Evolutionary conservation across 2,797 vertebrate genomes (phyloP).

Genomic region (Oryzias sinensis): DNA sequence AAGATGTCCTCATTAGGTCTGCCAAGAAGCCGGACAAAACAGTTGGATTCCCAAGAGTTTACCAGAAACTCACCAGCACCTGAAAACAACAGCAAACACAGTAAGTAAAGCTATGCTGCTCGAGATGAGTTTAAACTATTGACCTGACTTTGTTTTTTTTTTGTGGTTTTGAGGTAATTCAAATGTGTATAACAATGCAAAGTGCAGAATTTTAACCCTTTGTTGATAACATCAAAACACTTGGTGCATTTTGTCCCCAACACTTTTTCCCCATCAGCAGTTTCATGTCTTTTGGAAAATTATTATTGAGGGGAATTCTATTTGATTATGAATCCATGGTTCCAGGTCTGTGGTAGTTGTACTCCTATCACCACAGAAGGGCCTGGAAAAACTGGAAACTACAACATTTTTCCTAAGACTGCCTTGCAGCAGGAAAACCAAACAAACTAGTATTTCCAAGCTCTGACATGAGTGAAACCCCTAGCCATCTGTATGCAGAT

Average conservation of each 20-base stretch:
- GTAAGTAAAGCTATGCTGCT: slow-evolving; percentile 60
- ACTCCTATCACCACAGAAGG: slow-evolving; percentile 43
- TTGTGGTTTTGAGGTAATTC: slow-evolving; percentile 16
- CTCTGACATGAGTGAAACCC: slow-evolving; percentile 63
- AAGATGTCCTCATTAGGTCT: slow-evolving; percentile 73
- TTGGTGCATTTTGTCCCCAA: slow-evolving; percentile 4
- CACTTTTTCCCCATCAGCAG: neutral
- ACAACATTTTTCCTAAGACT: slow-evolving; percentile 49
- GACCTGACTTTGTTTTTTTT: slow-evolving; percentile 32
- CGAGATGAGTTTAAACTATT: slow-evolving; percentile 12
- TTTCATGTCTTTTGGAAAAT: slow-evolving; percentile 8
- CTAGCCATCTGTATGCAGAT: slow-evolving; percentile 64
- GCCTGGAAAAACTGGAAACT: slow-evolving; percentile 67
- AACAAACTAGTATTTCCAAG: slow-evolving; percentile 66
- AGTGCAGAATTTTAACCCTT: slow-evolving; percentile 2
- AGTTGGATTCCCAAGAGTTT: slow-evolving; percentile 70
- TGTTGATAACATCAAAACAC: slow-evolving; percentile 3
- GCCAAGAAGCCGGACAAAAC: slow-evolving; percentile 74
- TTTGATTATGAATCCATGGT: slow-evolving; percentile 44
- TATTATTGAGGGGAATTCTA: slow-evolving; percentile 31
- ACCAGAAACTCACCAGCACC: slow-evolving; percentile 51
- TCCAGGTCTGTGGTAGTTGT: slow-evolving; percentile 45
- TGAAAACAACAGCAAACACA: slow-evolving; percentile 77
- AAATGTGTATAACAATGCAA: slow-evolving; percentile 10
- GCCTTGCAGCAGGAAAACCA: slow-evolving; percentile 61